Evolutionary conservation across 2,113 vertebrate genomes (phyloP).

Genomic region (Scomber colias): DNA sequence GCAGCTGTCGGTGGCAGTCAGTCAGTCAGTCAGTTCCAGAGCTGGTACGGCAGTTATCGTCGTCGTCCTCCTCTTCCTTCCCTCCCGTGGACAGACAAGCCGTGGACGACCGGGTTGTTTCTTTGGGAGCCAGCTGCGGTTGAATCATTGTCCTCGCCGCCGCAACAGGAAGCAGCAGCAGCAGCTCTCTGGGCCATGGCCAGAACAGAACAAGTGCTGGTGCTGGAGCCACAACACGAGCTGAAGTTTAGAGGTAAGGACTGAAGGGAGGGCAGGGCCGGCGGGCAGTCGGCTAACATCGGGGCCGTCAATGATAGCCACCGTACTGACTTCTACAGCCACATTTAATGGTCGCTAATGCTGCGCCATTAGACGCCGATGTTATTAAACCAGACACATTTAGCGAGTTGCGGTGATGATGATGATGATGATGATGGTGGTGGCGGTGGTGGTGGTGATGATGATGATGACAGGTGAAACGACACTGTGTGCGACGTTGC

Average conservation of each 20-base stretch:
- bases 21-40: slow-evolving; percentile 27
- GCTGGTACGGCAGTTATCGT: slow-evolving; percentile 45
- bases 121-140: slow-evolving; percentile 41
- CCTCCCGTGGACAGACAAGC: slow-evolving; percentile 9
- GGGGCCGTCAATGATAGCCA: neutral
- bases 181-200: slow-evolving; percentile 86
- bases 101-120: slow-evolving; percentile 37
- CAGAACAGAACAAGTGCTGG: slow-evolving; percentile 91
- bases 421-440: too few relatives aligned
- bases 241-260: slow-evolving; percentile 91
- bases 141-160: slow-evolving; percentile 41
- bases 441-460: too few relatives aligned
- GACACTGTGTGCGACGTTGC: slow-evolving; percentile 49
- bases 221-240: slow-evolving; percentile 91
- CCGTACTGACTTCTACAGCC: neutral
- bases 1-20: slow-evolving; percentile 77
- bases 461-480: slow-evolving; percentile 40
- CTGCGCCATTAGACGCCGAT: neutral
- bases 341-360: too few relatives aligned
- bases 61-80: neutral
- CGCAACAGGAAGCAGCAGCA: slow-evolving; percentile 66
- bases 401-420: neutral
- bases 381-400: neutral
- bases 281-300: slow-evolving; percentile 6
- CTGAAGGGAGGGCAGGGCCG: slow-evolving; percentile 67